Evolutionary conservation across 1,140 invertebrate genomes (phyloP).

Genomic region (Pachypsylla venusta): DNA sequence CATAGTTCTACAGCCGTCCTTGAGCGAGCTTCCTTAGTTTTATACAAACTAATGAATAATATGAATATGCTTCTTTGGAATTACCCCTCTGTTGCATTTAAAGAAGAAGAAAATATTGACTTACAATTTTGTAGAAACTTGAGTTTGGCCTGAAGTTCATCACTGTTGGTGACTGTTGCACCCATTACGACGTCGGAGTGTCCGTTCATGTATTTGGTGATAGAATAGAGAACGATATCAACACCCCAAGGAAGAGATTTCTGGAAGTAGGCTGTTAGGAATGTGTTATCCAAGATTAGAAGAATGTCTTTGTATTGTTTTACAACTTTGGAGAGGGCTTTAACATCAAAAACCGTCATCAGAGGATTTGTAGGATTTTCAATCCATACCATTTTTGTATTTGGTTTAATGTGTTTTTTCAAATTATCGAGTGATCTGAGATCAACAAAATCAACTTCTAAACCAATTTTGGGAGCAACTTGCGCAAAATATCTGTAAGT

Average conservation of each 20-base stretch:
- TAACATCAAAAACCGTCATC: conserved; percentile 81
- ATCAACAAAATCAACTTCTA: conserved; percentile 70
- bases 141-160: conserved; percentile 53
- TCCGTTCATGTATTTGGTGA: conserved; percentile 98
- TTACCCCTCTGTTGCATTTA: no score
- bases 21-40: no score
- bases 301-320: conserved; percentile 51
- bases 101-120: conserved; percentile 18
- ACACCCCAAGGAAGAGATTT: conserved; percentile 78
- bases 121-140: conserved; percentile 82
- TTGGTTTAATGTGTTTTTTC: conserved; percentile 51
- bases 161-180: conserved; percentile 55
- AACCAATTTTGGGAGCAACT: conserved; percentile 47
- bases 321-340: conserved; percentile 47
- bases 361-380: conserved; percentile 97
- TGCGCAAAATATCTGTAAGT: conserved; percentile 49
- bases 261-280: conserved; percentile 85
- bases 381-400: conserved; percentile 91
- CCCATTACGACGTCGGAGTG: conserved; percentile 98
- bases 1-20: no score
- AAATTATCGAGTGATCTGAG: conserved; percentile 51
- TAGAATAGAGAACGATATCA: conserved; percentile 81
- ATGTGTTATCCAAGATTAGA: conserved; percentile 93
- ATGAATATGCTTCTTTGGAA: no score
- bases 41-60: no score